Evolutionary conservation across 2,888 invertebrate genomes (phyloP).

Genomic region (Lithophane ornitopus): DNA sequence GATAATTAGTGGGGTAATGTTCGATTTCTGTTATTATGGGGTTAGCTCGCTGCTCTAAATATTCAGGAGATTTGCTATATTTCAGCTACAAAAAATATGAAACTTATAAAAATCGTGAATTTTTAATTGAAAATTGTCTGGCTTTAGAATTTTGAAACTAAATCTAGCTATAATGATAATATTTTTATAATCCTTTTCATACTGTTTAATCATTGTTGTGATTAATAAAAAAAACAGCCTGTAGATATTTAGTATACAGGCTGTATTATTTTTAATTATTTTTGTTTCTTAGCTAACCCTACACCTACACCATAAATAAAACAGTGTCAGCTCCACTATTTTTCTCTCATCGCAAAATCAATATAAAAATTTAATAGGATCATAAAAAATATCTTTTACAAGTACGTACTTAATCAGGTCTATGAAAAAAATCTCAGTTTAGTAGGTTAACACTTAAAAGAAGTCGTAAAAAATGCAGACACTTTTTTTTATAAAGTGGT

Average conservation of each 20-base stretch:
- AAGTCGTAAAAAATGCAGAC: slow-evolving; percentile 34
- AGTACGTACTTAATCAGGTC: background rate
- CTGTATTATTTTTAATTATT: background rate
- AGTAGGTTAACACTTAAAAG: slow-evolving; percentile 10
- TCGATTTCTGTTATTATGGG: background rate
- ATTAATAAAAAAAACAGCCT: background rate
- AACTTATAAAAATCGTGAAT: background rate
- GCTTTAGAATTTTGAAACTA: background rate
- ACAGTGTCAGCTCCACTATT: background rate
- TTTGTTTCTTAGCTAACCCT: background rate
- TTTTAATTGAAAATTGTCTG: background rate
- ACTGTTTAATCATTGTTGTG: too few relatives aligned
- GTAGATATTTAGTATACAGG: background rate
- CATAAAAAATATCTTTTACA: slow-evolving; percentile 16
- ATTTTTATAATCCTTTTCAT: background rate
- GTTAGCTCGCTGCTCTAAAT: background rate
- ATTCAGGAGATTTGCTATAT: background rate
- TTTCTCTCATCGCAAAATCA: background rate
- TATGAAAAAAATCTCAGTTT: slow-evolving; percentile 4
- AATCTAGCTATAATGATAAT: background rate
- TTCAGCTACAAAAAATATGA: background rate
- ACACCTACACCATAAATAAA: background rate
- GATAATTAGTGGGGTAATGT: slow-evolving; percentile 3
- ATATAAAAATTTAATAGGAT: background rate
- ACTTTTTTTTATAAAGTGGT: slow-evolving; percentile 34